A percentile compares a stretch with the other conserved stretches of the same genome.
phyloP scores from a whole-genome alignment of 2,797 vertebrate species.

The Lacerta bilineata region DNA sequence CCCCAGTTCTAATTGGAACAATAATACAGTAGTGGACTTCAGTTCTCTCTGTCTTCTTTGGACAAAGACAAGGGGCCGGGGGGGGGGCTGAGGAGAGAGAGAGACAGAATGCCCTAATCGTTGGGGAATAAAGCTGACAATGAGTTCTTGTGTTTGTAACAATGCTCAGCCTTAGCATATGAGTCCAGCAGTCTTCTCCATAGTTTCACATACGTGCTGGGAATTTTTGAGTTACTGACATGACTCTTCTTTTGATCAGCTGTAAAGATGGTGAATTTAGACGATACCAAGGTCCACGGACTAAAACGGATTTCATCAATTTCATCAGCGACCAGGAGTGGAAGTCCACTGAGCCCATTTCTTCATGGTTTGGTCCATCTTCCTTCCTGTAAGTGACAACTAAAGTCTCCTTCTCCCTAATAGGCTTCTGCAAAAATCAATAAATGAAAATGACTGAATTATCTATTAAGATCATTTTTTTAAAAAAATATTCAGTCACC shows the following conservation, averaged over 20 bases:
- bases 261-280: conserved; percentile 95
- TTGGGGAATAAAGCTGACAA: background rate
- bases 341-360: conserved; percentile 90
- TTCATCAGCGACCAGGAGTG: conserved; percentile 94
- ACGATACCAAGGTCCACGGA: conserved; percentile 92
- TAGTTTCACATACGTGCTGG: background rate
- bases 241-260: conserved; percentile 71
- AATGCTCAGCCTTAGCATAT: background rate
- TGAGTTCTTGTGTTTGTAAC: background rate
- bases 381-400: conserved; percentile 89
- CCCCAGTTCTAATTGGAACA: background rate
- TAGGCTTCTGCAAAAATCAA: background rate
- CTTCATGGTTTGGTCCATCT: conserved; percentile 94
- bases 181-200: background rate
- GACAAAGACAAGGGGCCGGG: background rate
- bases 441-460: no score
- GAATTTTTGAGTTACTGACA: background rate
- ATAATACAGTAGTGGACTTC: background rate
- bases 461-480: no score
- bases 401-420: background rate
- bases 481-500: no score
- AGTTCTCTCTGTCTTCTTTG: background rate
- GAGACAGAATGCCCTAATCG: background rate
- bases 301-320: conserved; percentile 93
- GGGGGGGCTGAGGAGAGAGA: no score